Evolutionary conservation across 2,113 vertebrate genomes (phyloP).

Genomic region (Microtus oregoni): DNA sequence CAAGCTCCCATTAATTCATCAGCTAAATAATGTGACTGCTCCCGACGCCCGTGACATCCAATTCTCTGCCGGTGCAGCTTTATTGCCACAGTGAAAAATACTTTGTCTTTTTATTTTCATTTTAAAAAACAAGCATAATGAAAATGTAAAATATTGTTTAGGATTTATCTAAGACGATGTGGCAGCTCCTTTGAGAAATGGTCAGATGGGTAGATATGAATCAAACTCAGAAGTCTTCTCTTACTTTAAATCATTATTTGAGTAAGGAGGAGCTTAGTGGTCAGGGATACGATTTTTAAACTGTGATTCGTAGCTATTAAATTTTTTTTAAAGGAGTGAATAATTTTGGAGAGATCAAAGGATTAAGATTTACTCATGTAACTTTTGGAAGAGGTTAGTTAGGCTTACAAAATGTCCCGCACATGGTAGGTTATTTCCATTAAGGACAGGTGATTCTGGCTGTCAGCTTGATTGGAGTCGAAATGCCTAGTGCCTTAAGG

Average conservation of each 20-base stretch:
- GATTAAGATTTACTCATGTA: not conserved
- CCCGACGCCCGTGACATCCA: conserved; percentile 71
- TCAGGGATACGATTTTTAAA: not conserved
- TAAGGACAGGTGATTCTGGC: not conserved
- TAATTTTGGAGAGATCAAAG: conserved; percentile 50
- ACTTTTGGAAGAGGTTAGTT: not conserved
- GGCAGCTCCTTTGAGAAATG: conserved; percentile 67
- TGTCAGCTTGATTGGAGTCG: not conserved
- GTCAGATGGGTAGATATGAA: conserved; percentile 44
- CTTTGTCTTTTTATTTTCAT: conserved; percentile 67
- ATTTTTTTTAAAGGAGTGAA: not conserved
- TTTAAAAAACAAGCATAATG: conserved; percentile 77
- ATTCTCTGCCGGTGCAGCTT: conserved; percentile 71
- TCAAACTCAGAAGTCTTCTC: conserved; percentile 51
- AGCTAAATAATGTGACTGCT: conserved; percentile 68
- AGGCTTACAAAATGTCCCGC: not conserved
- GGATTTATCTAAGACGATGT: conserved; percentile 61
- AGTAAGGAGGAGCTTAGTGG: conserved; percentile 22
- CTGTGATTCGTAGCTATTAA: not conserved
- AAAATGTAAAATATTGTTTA: conserved; percentile 76
- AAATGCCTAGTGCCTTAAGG: not conserved
- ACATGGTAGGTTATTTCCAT: not conserved
- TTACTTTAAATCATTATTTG: conserved; percentile 40
- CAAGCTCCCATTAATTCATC: conserved; percentile 73
- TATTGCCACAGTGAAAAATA: conserved; percentile 74